Evolutionary conservation across 2,113 vertebrate genomes (phyloP).

Genomic region (Trogon melanurus): DNA sequence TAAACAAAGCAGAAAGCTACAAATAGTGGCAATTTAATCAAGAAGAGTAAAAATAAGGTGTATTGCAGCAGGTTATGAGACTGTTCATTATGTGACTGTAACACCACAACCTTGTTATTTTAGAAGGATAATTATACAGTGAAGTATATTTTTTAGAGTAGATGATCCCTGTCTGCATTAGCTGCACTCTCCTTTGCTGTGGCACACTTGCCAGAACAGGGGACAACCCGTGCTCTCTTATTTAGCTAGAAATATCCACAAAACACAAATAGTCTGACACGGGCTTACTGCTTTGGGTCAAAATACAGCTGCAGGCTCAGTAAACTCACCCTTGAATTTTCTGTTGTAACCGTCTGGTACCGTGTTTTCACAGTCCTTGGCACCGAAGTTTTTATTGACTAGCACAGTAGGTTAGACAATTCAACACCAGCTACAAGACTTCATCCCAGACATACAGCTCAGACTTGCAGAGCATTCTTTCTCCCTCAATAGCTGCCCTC

Average conservation of each 20-base stretch:
- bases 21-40: neutral
- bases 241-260: neutral
- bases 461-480: fast-evolving
- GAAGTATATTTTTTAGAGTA: neutral
- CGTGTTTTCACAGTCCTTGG: neutral
- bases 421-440: neutral
- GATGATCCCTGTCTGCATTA: neutral
- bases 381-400: neutral
- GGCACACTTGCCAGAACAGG: neutral
- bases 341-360: neutral
- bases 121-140: neutral
- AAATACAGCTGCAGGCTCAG: neutral
- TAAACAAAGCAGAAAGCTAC: neutral
- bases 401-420: neutral
- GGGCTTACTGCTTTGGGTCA: neutral
- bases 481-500: neutral
- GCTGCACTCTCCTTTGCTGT: neutral
- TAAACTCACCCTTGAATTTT: neutral
- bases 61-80: neutral
- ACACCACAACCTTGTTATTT: neutral
- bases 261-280: neutral
- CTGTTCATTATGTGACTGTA: neutral
- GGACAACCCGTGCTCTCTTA: fast-evolving
- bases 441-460: neutral
- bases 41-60: neutral